Conservation (phyloP, 92 coral and sea anemone genomes). For the Porites cylindrica region DNA sequence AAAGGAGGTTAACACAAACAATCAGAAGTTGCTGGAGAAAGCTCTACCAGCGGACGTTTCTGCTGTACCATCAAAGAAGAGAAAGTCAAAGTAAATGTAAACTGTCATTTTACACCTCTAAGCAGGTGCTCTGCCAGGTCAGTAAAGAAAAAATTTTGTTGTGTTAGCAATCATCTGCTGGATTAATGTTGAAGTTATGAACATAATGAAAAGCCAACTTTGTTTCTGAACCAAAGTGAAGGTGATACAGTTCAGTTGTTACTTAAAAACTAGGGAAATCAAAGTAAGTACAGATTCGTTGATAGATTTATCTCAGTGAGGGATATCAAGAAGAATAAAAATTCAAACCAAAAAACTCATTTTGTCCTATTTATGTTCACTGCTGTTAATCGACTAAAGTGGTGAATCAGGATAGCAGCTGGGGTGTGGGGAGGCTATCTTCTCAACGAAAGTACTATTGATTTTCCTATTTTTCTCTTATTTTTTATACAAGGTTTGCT, state of each 20-base stretch:
- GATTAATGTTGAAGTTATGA: too few species aligned
- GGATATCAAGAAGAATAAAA: too few species aligned
- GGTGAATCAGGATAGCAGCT: slow-evolving; percentile 25
- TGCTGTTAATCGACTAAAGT: slow-evolving; percentile 22
- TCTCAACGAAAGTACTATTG: slow-evolving; percentile 30
- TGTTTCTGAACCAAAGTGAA: too few species aligned
- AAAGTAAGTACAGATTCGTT: too few species aligned
- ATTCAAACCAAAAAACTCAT: too few species aligned
- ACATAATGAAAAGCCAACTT: too few species aligned
- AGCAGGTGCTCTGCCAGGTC: too few species aligned
- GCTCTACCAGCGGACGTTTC: slow-evolving; percentile 31
- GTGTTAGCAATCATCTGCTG: too few species aligned
- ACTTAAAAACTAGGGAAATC: too few species aligned
- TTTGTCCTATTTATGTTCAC: slow-evolving; percentile 13
- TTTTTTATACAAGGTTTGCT: slow-evolving; percentile 26
- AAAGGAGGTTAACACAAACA: slow-evolving; percentile 38
- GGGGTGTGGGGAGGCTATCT: slow-evolving; percentile 45
- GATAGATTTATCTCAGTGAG: too few species aligned
- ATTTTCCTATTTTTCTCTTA: slow-evolving; percentile 55
- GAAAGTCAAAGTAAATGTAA: slow-evolving; percentile 28
- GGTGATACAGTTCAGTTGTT: too few species aligned
- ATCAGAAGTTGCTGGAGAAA: slow-evolving; percentile 26
- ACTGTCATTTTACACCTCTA: neutral
- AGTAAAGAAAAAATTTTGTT: too few species aligned
- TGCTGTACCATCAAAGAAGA: slow-evolving; percentile 39